Conservation (phyloP, 2,797 vertebrate species). For the Chrysocyon brachyurus region DNA sequence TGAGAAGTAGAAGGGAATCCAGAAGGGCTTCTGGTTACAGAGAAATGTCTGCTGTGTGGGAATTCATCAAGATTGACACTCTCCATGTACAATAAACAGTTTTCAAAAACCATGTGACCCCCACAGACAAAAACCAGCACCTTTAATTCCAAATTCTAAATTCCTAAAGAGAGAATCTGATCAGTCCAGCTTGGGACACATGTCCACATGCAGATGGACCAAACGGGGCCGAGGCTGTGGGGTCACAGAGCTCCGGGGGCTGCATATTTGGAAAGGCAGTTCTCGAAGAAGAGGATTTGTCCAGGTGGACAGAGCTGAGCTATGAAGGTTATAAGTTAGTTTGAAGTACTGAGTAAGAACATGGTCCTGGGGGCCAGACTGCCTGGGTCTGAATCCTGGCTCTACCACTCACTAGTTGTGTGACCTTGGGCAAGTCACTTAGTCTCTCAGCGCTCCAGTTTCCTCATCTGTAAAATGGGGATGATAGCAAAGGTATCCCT, state of each 20-base stretch:
- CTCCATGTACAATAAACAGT: background rate
- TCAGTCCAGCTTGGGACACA: background rate
- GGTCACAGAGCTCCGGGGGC: background rate
- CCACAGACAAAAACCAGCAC: background rate
- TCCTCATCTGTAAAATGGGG: background rate
- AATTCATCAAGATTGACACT: background rate
- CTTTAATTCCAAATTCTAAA: constrained; percentile 34
- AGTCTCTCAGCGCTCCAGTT: background rate
- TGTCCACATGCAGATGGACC: no score
- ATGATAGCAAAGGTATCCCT: background rate
- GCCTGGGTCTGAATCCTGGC: background rate
- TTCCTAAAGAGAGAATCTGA: background rate
- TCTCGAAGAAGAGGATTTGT: background rate
- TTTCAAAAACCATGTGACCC: background rate
- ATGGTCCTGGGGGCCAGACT: background rate
- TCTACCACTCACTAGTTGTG: background rate
- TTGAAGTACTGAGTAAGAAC: background rate
- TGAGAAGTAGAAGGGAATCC: background rate
- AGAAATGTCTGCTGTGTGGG: background rate
- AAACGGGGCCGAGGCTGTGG: accelerated
- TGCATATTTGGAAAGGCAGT: background rate
- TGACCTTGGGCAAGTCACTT: background rate
- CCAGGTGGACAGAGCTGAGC: background rate
- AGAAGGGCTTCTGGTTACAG: background rate
- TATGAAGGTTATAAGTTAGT: background rate